phyloP scores from a whole-genome alignment of 2,797 vertebrate species.

The Pangasius mekongensis region DNA sequence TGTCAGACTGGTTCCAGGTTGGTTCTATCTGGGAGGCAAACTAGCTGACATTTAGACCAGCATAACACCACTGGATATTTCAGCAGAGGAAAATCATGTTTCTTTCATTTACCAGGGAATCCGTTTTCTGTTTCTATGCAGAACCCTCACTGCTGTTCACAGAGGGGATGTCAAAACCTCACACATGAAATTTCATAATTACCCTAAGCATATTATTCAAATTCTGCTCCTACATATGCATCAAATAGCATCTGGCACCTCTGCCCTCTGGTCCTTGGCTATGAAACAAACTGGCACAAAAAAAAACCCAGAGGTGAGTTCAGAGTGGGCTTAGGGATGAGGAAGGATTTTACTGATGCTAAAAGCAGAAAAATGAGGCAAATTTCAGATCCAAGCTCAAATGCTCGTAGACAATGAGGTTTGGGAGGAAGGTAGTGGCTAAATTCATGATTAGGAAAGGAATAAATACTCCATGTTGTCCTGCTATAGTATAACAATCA shows the following conservation, averaged over 20 bases:
- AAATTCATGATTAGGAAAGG: background rate
- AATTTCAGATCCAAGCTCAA: background rate
- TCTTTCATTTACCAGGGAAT: background rate
- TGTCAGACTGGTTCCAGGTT: background rate
- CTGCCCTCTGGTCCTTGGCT: conserved; percentile 6
- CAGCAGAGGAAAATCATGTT: background rate
- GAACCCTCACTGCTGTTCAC: conserved; percentile 13
- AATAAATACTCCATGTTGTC: background rate
- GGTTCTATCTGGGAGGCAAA: background rate
- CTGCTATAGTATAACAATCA: background rate
- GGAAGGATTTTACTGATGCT: background rate
- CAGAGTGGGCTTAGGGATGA: background rate
- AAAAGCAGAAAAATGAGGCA: background rate
- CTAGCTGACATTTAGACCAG: background rate
- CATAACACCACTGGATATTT: no score
- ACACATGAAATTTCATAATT: conserved; percentile 30
- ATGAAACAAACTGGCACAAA: background rate
- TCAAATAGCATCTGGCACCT: conserved; percentile 27
- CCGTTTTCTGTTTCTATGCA: background rate
- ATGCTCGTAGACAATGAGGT: background rate
- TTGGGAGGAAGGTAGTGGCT: background rate
- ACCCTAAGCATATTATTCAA: conserved; percentile 29
- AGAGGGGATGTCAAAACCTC: conserved; percentile 11
- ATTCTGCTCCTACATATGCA: conserved; percentile 39
- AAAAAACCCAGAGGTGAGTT: background rate